Evolutionary conservation across 2,113 vertebrate genomes (phyloP).

Genomic region (Maccullochella peelii): DNA sequence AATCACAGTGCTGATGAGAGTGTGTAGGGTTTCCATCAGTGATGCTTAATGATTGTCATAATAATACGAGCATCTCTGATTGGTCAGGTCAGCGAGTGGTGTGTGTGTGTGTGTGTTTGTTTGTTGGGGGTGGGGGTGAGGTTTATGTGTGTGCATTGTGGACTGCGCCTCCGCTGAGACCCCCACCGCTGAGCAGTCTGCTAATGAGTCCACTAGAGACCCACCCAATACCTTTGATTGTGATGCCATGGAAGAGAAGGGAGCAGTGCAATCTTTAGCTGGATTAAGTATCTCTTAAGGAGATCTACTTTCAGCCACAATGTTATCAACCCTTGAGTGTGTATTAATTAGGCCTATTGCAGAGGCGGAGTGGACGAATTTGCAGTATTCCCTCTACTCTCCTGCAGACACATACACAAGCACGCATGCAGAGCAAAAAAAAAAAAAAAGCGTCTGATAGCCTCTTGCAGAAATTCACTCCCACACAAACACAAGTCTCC

Average conservation of each 20-base stretch:
- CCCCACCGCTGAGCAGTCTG: slow-evolving; percentile 69
- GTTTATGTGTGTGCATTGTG: slow-evolving; percentile 47
- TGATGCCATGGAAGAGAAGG: slow-evolving; percentile 74
- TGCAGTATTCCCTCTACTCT: slow-evolving; percentile 53
- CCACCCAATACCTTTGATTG: slow-evolving; percentile 80
- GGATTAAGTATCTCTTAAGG: slow-evolving; percentile 85
- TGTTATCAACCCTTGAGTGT: slow-evolving; percentile 81
- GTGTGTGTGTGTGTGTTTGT: slow-evolving; percentile 23
- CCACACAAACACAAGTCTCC: slow-evolving; percentile 26
- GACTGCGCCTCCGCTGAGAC: slow-evolving; percentile 56
- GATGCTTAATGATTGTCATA: slow-evolving; percentile 76
- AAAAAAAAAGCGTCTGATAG: slow-evolving; percentile 7
- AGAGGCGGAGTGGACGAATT: slow-evolving; percentile 73
- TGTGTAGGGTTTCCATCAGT: slow-evolving; percentile 69
- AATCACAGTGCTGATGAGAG: slow-evolving; percentile 76
- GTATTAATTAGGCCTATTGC: slow-evolving; percentile 85
- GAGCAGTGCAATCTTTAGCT: slow-evolving; percentile 80
- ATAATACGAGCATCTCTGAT: slow-evolving; percentile 71
- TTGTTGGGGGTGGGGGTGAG: slow-evolving; percentile 25
- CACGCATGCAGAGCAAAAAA: slow-evolving; percentile 11
- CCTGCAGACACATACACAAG: slow-evolving; percentile 31
- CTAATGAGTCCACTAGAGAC: slow-evolving; percentile 87
- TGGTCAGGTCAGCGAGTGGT: slow-evolving; percentile 63
- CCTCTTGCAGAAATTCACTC: slow-evolving; percentile 28
- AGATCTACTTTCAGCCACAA: slow-evolving; percentile 82